Evolutionary conservation across 1,140 invertebrate species (phyloP).

Genomic region (Bombus pyrosoma): DNA sequence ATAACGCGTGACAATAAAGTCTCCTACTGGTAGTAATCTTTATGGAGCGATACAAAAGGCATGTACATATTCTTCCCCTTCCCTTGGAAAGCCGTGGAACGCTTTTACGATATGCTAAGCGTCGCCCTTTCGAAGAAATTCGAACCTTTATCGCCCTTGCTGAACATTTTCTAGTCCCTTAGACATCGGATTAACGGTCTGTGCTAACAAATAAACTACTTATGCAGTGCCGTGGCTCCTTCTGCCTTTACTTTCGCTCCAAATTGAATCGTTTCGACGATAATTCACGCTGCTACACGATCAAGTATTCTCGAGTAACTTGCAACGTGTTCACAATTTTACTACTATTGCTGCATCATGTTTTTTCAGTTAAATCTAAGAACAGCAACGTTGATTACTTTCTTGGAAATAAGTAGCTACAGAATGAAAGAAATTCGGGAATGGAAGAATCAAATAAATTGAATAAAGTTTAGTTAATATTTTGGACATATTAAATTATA

Average conservation of each 20-base stretch:
- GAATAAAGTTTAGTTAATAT: too few species aligned
- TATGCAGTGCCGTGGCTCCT: slow-evolving; percentile 23
- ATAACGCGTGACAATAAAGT: slow-evolving; percentile 82
- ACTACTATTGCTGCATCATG: too few species aligned
- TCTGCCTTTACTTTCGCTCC: not conserved
- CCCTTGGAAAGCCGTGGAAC: slow-evolving; percentile 23
- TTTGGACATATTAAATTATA: too few species aligned
- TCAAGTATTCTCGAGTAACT: not conserved
- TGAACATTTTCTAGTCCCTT: slow-evolving; percentile 68
- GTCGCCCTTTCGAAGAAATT: slow-evolving; percentile 65
- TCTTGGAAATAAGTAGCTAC: too few species aligned
- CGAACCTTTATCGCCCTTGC: slow-evolving; percentile 65
- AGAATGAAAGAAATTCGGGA: too few species aligned
- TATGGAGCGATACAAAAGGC: slow-evolving; percentile 75
- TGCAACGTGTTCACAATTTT: not conserved
- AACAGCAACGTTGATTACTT: too few species aligned
- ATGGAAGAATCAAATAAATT: too few species aligned
- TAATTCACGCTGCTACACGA: not conserved
- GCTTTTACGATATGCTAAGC: slow-evolving; percentile 77
- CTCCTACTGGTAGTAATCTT: slow-evolving; percentile 79
- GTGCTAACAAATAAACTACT: slow-evolving; percentile 62
- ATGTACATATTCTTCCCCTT: slow-evolving; percentile 14
- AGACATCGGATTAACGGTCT: slow-evolving; percentile 67
- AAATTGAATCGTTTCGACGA: slow-evolving; percentile 25
- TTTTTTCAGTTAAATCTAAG: too few species aligned